Conservation (phyloP, 2,797 vertebrate genomes). For the Telmatherina bonti region DNA sequence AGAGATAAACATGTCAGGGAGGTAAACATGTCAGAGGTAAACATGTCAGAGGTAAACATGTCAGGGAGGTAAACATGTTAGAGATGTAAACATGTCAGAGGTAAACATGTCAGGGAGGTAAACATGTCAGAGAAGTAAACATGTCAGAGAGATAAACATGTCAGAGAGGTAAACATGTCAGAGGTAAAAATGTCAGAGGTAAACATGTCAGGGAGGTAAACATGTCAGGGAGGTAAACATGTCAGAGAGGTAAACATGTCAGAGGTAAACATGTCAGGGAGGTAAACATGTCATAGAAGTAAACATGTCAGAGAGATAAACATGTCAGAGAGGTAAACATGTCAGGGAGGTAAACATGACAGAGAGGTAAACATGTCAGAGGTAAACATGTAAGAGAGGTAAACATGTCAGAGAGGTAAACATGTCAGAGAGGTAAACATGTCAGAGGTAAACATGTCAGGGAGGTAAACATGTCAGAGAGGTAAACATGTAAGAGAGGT, state of each 20-base stretch:
- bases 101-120: neutral
- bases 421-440: neutral
- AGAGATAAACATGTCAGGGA: neutral
- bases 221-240: no score
- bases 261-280: neutral
- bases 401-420: neutral
- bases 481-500: neutral
- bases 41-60: no score
- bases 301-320: no score
- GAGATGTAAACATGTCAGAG: conserved; percentile 54
- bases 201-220: neutral
- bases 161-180: neutral
- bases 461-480: neutral
- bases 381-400: neutral
- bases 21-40: no score
- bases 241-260: no score
- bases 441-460: no score
- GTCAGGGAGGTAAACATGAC: neutral
- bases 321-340: neutral
- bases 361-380: neutral
- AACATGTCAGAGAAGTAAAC: neutral
- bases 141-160: no score
- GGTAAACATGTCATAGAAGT: no score
- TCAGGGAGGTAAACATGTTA: neutral
- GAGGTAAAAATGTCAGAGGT: no score